These are phyloP conservation scores for Sceloporus undulatus DNA, from an alignment of 2,113 vertebrate genomes.

Conservation along the genomic window DNA sequence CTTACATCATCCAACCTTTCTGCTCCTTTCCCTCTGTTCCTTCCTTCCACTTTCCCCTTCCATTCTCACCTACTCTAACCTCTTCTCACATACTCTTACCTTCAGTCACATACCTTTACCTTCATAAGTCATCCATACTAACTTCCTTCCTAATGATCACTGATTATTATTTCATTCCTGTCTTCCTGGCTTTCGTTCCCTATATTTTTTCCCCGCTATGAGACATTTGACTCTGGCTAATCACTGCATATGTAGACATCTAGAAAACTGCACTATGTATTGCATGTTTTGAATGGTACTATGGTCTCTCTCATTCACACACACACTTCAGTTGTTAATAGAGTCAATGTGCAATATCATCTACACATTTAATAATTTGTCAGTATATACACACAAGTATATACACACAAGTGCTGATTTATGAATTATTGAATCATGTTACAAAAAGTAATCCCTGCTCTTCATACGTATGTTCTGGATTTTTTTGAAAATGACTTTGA, in stretches of 20 bases:
- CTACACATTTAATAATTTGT: background rate
- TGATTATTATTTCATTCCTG: no score
- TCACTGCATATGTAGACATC: background rate
- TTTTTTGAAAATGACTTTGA: background rate
- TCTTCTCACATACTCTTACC: no score
- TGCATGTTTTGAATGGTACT: background rate
- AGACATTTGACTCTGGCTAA: background rate
- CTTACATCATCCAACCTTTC: no score
- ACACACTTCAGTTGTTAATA: background rate
- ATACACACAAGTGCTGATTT: background rate
- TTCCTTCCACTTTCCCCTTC: no score
- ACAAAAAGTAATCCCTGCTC: background rate
- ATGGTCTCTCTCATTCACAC: background rate
- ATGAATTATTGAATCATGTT: background rate
- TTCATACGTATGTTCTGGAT: constrained; percentile 1
- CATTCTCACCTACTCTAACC: no score
- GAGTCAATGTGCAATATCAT: background rate
- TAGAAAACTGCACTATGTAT: background rate
- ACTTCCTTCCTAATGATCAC: no score
- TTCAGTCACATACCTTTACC: no score
- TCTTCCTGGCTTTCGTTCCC: no score
- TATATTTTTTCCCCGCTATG: background rate
- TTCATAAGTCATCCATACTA: no score
- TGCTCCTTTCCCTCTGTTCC: no score
- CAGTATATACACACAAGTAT: background rate